phyloP scores from a whole-genome alignment of 2,888 invertebrate genomes.

The Rosalia funebris region DNA sequence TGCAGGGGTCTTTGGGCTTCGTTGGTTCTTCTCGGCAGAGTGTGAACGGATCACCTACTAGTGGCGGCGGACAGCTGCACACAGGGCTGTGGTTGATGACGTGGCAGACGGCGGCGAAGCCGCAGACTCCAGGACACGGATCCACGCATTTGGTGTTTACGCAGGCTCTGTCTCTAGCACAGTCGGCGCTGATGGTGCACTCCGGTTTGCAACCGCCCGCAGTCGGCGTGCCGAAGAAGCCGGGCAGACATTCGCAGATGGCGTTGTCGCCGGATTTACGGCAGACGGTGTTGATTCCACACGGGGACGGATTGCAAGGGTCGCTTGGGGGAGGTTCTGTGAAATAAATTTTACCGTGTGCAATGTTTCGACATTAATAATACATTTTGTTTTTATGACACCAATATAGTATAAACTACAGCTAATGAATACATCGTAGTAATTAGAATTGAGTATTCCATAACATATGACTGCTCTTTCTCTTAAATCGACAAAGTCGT shows the following conservation, averaged over 20 bases:
- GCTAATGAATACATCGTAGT: too few relatives aligned
- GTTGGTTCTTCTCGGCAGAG: conserved; percentile 68
- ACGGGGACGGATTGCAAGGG: conserved; percentile 72
- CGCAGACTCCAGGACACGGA: conserved; percentile 84
- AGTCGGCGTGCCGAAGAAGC: conserved; percentile 77
- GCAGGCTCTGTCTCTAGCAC: conserved; percentile 79
- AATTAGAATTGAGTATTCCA: too few relatives aligned
- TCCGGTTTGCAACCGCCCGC: conserved; percentile 82
- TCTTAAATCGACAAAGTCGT: too few relatives aligned
- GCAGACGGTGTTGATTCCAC: conserved; percentile 82
- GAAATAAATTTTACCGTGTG: too few relatives aligned
- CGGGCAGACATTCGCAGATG: conserved; percentile 79
- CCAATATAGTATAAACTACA: too few relatives aligned
- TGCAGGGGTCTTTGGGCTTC: conserved; percentile 76
- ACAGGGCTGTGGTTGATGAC: conserved; percentile 87
- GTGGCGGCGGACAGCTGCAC: conserved; percentile 79
- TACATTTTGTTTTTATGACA: too few relatives aligned
- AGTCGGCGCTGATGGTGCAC: conserved; percentile 84
- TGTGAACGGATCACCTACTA: conserved; percentile 84
- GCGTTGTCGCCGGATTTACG: conserved; percentile 67
- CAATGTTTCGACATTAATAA: too few relatives aligned
- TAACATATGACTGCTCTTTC: too few relatives aligned
- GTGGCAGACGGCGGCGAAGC: conserved; percentile 79
- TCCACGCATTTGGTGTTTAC: conserved; percentile 82
- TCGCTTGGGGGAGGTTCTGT: conserved; percentile 57